These are phyloP conservation scores for Malurus cyaneus DNA, from an alignment of 2,113 vertebrate genomes.

Conservation along the genomic window DNA sequence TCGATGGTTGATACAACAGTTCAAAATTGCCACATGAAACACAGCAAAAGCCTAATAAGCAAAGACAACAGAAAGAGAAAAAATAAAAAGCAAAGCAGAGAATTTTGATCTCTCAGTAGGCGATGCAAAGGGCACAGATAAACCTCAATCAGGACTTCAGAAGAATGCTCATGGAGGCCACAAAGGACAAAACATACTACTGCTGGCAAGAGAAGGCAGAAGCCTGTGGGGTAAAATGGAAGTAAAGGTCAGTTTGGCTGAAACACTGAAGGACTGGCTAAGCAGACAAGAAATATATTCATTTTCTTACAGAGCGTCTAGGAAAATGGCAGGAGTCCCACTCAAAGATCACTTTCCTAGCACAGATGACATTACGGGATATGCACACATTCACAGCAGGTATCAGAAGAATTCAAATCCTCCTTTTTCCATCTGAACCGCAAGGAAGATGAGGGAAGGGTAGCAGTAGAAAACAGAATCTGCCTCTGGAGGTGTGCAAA, in stretches of 20 bases:
- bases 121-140: background rate
- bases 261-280: background rate
- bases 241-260: conserved; percentile 21
- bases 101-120: background rate
- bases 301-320: background rate
- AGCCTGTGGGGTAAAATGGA: background rate
- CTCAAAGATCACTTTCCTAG: background rate
- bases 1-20: background rate
- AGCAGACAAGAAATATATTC: background rate
- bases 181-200: background rate
- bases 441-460: background rate
- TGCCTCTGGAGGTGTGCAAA: background rate
- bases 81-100: background rate
- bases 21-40: background rate
- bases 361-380: background rate
- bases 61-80: fast-evolving
- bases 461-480: background rate
- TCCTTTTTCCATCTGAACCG: fast-evolving
- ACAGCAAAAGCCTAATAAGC: background rate
- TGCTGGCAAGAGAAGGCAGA: background rate
- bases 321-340: background rate
- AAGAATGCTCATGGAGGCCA: background rate
- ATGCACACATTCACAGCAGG: background rate
- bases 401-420: background rate
- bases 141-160: background rate